Evolutionary conservation across 2,113 vertebrate species (phyloP).

Genomic region (Orcinus orca): DNA sequence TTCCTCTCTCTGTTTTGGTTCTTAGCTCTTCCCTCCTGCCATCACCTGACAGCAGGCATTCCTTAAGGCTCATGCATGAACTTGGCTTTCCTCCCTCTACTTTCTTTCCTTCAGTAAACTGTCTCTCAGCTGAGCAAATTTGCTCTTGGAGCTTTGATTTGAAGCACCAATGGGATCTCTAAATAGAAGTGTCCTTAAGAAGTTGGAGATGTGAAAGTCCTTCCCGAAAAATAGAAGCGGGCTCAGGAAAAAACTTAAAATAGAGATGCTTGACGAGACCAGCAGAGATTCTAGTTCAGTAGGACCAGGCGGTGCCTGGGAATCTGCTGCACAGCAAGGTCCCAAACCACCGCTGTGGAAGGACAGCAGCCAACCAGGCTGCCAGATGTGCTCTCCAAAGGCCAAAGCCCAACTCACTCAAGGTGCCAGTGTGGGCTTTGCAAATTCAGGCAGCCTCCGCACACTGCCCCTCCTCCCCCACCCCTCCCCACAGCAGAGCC

Average conservation of each 20-base stretch:
- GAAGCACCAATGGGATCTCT: neutral
- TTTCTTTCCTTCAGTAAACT: neutral
- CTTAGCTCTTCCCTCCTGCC: neutral
- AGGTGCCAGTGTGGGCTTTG: neutral
- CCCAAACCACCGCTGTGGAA: neutral
- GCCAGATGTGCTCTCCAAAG: neutral
- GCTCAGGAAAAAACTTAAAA: neutral
- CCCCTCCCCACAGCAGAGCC: neutral
- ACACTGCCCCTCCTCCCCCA: accelerated
- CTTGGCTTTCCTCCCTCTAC: neutral
- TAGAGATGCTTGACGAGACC: neutral
- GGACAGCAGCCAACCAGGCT: neutral
- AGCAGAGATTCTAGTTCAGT: neutral
- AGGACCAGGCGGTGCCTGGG: neutral
- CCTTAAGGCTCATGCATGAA: neutral
- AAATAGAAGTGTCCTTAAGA: neutral
- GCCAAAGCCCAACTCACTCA: neutral
- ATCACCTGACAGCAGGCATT: neutral
- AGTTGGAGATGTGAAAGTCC: neutral
- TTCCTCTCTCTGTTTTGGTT: neutral
- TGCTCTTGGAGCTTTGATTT: neutral
- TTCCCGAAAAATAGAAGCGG: neutral
- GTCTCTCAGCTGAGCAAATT: neutral
- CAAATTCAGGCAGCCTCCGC: neutral
- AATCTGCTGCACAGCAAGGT: neutral